Conservation (phyloP, 2,797 vertebrate genomes). For the Kryptopterus vitreolus region DNA sequence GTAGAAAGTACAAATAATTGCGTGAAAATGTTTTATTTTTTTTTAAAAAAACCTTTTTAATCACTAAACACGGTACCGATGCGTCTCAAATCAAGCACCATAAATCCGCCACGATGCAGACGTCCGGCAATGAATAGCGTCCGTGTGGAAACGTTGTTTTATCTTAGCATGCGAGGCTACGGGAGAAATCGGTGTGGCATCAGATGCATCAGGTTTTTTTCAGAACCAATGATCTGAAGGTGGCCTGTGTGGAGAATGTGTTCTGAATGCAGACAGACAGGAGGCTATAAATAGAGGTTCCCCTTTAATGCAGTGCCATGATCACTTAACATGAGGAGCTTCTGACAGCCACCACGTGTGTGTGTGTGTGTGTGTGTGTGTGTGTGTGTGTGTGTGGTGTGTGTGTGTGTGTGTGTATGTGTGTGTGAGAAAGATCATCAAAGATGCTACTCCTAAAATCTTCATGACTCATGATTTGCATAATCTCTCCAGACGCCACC, state of each 20-base stretch:
- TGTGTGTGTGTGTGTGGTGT: background rate
- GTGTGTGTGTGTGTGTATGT: background rate
- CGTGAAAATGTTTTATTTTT: too few relatives aligned
- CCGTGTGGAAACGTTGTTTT: too few relatives aligned
- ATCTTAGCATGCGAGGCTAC: background rate
- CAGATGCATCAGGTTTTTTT: background rate
- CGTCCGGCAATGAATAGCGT: too few relatives aligned
- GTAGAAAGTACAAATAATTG: too few relatives aligned
- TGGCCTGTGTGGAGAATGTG: conserved; percentile 19
- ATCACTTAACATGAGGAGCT: conserved; percentile 34
- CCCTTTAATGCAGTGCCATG: conserved; percentile 41
- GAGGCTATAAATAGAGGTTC: conserved; percentile 40
- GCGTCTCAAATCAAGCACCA: too few relatives aligned
- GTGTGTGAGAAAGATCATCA: background rate
- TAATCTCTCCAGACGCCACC: background rate
- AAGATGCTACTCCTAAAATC: background rate
- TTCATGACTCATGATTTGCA: background rate
- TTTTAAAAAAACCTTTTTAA: too few relatives aligned
- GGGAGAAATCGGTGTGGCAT: background rate
- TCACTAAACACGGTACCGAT: too few relatives aligned
- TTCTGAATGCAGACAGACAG: conserved; percentile 12
- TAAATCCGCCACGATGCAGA: too few relatives aligned
- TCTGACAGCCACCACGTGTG: conserved; percentile 29
- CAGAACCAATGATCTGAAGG: conserved; percentile 10
- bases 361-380: background rate